Conservation (phyloP, 2,888 invertebrate genomes). For the Mythimna albipuncta region DNA sequence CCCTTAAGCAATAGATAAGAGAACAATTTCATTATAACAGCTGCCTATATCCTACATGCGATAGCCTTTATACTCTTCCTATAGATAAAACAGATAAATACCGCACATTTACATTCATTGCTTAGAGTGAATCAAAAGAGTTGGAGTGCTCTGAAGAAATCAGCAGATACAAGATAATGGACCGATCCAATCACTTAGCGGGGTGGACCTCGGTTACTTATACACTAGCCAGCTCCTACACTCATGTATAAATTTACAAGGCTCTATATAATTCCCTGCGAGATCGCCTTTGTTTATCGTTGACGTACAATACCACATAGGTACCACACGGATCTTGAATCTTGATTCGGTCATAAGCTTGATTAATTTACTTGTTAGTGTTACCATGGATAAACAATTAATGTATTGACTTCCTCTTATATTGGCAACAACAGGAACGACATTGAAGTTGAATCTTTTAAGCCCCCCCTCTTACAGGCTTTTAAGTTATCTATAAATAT, state of each 20-base stretch:
- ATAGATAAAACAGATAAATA: slow-evolving; percentile 64
- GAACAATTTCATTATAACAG: slow-evolving; percentile 62
- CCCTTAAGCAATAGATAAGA: slow-evolving; percentile 49
- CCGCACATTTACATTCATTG: slow-evolving; percentile 75
- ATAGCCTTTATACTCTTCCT: slow-evolving; percentile 48
- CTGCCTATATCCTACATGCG: slow-evolving; percentile 39
- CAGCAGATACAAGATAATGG: slow-evolving; percentile 83
- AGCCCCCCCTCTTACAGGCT: background rate
- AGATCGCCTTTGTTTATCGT: slow-evolving; percentile 71
- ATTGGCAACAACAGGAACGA: background rate
- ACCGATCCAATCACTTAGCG: slow-evolving; percentile 85
- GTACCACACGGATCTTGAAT: slow-evolving; percentile 57
- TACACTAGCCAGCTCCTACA: slow-evolving; percentile 63
- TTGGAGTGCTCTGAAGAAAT: slow-evolving; percentile 75
- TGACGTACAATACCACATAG: slow-evolving; percentile 65
- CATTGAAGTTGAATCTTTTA: background rate
- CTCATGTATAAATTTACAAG: slow-evolving; percentile 68
- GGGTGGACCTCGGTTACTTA: slow-evolving; percentile 76
- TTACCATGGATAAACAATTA: slow-evolving; percentile 41
- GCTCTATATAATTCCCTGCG: slow-evolving; percentile 67
- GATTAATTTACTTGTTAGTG: slow-evolving; percentile 47
- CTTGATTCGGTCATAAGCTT: slow-evolving; percentile 59
- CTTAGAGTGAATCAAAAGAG: slow-evolving; percentile 76
- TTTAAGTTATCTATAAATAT: background rate
- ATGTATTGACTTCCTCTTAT: slow-evolving; percentile 30